Evolutionary conservation across 2,888 invertebrate species (phyloP).

Genomic region (Pristionchus fissidentatus): DNA sequence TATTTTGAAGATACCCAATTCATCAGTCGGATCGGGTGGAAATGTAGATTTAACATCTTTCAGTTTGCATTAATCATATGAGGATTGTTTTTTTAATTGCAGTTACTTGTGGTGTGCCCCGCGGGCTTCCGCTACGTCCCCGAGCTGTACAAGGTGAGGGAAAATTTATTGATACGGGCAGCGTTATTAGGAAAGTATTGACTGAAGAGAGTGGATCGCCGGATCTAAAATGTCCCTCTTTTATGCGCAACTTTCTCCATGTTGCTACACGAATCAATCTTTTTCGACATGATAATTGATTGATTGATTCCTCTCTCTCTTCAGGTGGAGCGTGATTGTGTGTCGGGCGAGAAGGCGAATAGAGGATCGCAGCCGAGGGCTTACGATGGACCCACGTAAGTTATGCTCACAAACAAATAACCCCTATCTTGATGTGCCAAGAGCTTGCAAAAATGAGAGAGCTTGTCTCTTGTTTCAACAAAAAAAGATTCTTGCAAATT

Average conservation of each 20-base stretch:
- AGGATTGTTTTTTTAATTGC: no score
- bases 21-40: no score
- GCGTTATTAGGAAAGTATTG: no score
- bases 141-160: conserved; percentile 65
- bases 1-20: no score
- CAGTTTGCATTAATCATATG: neutral
- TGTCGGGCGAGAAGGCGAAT: conserved; percentile 88
- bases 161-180: neutral
- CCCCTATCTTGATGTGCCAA: neutral
- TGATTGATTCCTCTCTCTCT: neutral
- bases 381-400: conserved; percentile 70
- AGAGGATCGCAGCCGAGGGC: conserved; percentile 84
- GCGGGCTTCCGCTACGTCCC: conserved; percentile 67
- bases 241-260: no score
- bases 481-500: no score
- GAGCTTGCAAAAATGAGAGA: neutral
- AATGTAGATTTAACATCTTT: neutral
- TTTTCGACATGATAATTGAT: neutral
- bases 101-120: conserved; percentile 57
- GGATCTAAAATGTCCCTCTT: no score
- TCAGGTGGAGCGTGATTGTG: conserved; percentile 76
- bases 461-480: no score
- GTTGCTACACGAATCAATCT: neutral
- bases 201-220: no score
- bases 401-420: no score